phyloP scores from a whole-genome alignment of 2,113 vertebrate genomes.

The Microcebus tavaratra region DNA sequence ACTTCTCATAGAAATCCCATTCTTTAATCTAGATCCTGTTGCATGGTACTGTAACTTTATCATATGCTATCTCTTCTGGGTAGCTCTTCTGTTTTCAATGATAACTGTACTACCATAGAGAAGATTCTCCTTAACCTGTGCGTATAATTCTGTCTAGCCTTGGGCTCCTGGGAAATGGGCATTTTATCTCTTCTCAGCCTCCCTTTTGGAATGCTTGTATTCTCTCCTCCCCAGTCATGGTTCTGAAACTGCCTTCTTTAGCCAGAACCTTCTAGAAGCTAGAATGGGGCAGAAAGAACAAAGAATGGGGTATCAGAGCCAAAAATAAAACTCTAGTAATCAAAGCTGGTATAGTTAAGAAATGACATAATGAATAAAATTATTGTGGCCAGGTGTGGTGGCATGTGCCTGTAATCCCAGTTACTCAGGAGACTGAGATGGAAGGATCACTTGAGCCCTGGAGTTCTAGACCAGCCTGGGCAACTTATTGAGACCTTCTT shows the following conservation, averaged over 20 bases:
- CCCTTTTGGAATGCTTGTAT: neutral
- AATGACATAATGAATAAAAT: neutral
- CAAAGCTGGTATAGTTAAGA: neutral
- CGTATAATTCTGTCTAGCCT: neutral
- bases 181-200: neutral
- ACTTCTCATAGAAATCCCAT: neutral
- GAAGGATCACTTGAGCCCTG: no score
- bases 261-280: neutral
- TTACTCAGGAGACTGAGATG: no score
- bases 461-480: no score
- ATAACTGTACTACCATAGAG: neutral
- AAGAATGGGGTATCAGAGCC: neutral
- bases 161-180: neutral
- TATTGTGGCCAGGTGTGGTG: neutral
- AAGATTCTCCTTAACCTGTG: neutral
- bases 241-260: neutral
- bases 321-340: neutral
- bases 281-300: neutral
- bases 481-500: no score
- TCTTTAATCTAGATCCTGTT: neutral
- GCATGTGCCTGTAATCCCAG: no score
- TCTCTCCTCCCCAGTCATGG: neutral
- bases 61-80: neutral
- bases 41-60: neutral
- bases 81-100: neutral